These are phyloP conservation scores for Endomychus coccineus DNA, from an alignment of 2,888 invertebrate species.

Conservation along the genomic window DNA sequence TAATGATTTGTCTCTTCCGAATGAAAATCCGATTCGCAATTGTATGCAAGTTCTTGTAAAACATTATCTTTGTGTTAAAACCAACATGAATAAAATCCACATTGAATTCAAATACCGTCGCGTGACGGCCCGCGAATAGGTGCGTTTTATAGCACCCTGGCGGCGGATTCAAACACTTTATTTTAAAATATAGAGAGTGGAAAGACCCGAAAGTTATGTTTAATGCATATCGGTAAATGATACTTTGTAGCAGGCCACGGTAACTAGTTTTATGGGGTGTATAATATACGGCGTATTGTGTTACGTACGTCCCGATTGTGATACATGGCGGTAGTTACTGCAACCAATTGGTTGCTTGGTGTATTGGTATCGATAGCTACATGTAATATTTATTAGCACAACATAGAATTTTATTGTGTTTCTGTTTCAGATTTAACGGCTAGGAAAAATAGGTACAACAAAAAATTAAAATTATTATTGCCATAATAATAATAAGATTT, in stretches of 20 bases:
- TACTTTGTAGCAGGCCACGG: slow-evolving; percentile 31
- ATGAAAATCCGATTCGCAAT: too few relatives aligned
- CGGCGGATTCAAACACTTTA: slow-evolving; percentile 36
- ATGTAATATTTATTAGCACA: slow-evolving; percentile 36
- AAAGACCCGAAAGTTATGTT: slow-evolving; percentile 26
- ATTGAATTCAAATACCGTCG: slow-evolving; percentile 40
- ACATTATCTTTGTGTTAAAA: too few relatives aligned
- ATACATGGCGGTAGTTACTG: slow-evolving; percentile 41
- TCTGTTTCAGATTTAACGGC: not conserved
- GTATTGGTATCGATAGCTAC: slow-evolving; percentile 37
- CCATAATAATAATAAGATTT: too few relatives aligned
- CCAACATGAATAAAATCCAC: slow-evolving; percentile 33
- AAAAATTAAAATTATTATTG: too few relatives aligned
- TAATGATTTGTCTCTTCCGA: too few relatives aligned
- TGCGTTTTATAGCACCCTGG: slow-evolving; percentile 37
- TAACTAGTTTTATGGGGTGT: slow-evolving; percentile 41
- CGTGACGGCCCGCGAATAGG: slow-evolving; percentile 32
- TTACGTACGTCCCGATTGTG: slow-evolving; percentile 38
- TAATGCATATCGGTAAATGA: slow-evolving; percentile 32
- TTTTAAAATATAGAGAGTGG: slow-evolving; percentile 30
- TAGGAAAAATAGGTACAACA: slow-evolving; percentile 2
- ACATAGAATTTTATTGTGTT: slow-evolving; percentile 25
- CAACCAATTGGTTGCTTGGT: too few relatives aligned
- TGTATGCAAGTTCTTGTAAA: too few relatives aligned
- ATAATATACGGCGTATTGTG: slow-evolving; percentile 42